Evolutionary conservation across 2,797 vertebrate genomes (phyloP).

Genomic region (Muraenolepis orangiensis): DNA sequence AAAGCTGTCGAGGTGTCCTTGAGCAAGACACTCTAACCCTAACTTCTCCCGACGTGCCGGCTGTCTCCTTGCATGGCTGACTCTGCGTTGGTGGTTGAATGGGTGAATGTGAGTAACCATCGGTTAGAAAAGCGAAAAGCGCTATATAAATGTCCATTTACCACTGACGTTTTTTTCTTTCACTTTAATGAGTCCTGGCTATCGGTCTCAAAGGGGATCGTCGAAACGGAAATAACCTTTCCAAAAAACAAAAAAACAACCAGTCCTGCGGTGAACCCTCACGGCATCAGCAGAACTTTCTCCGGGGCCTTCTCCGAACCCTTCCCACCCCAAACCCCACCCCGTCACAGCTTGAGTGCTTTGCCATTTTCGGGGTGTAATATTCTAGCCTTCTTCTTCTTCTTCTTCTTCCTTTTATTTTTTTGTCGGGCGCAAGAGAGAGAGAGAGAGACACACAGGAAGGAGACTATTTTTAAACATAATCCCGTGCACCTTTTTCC

Average conservation of each 20-base stretch:
- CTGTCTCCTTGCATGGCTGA: no score
- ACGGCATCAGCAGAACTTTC: neutral
- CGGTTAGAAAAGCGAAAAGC: no score
- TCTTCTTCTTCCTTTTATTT: no score
- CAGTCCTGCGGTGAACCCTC: neutral
- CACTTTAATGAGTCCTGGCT: neutral
- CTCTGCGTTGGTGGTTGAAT: no score
- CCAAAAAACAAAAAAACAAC: no score
- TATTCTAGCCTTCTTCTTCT: neutral
- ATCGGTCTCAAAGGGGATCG: neutral
- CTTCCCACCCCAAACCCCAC: neutral
- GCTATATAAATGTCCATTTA: no score
- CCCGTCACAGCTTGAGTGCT: neutral
- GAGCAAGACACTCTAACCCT: no score
- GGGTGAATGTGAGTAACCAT: no score
- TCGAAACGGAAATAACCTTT: neutral
- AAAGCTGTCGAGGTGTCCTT: no score
- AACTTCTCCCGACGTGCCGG: no score
- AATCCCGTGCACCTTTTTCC: constrained; percentile 40
- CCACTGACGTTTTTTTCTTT: no score
- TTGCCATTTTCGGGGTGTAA: neutral
- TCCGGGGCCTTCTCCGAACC: neutral
- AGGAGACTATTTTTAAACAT: constrained; percentile 63
- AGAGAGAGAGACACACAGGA: no score
- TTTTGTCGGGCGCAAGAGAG: constrained; percentile 19